Evolutionary conservation across 2,113 vertebrate genomes (phyloP).

Genomic region (Hypanus sabinus): DNA sequence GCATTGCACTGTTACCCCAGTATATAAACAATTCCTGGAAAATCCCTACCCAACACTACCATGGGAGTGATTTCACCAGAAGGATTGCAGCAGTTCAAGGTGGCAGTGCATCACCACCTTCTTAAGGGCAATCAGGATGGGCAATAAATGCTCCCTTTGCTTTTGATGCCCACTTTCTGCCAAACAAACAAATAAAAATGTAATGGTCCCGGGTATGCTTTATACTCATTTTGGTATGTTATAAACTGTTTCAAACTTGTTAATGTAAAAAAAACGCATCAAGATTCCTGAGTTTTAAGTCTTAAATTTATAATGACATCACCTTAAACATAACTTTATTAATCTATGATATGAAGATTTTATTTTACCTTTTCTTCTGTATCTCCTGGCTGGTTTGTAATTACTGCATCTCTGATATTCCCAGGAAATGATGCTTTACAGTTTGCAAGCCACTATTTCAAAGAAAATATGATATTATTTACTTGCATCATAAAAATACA

Average conservation of each 20-base stretch:
- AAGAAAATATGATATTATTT: conserved; percentile 36
- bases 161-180: no score
- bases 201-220: background rate
- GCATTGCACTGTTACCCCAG: background rate
- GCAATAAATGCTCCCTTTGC: no score
- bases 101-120: no score
- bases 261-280: background rate
- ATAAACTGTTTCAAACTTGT: background rate
- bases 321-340: background rate
- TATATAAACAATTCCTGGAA: background rate
- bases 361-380: conserved; percentile 88
- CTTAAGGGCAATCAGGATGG: no score
- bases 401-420: conserved; percentile 80
- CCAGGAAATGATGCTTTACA: conserved; percentile 92
- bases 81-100: no score
- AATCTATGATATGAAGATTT: background rate
- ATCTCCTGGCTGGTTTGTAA: conserved; percentile 80
- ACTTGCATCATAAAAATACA: background rate
- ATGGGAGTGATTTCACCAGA: no score
- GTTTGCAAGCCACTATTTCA: conserved; percentile 84
- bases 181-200: background rate
- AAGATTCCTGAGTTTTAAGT: background rate
- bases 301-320: background rate
- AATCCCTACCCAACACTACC: no score
- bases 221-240: background rate